These are phyloP conservation scores for Poecilobothrus nobilitatus DNA, from an alignment of 2,888 invertebrate genomes.

Conservation along the genomic window DNA sequence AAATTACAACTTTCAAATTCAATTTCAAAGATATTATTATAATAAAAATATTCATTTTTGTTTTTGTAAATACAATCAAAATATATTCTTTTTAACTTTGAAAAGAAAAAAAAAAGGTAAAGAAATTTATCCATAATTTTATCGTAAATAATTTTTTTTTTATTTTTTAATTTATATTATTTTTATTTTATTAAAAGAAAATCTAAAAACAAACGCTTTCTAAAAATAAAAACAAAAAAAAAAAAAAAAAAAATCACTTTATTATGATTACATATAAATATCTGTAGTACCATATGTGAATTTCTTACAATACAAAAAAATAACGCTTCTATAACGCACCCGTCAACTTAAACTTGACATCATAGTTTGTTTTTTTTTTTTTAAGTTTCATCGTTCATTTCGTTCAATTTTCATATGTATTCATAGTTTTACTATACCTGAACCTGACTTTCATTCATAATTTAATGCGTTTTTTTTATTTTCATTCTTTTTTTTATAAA, in stretches of 20 bases:
- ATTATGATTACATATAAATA: too few species aligned
- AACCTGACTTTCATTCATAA: constrained; percentile 3
- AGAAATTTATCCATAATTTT: neutral
- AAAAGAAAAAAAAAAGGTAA: too few species aligned
- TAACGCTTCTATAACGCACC: too few species aligned
- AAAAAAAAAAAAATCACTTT: neutral
- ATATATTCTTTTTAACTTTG: too few species aligned
- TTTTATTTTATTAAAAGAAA: too few species aligned
- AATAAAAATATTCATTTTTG: too few species aligned
- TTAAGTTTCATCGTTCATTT: neutral
- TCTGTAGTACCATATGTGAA: too few species aligned
- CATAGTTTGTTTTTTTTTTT: neutral
- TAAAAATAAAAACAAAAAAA: neutral
- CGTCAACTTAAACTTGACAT: neutral
- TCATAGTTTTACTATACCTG: neutral
- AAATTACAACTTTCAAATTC: too few species aligned
- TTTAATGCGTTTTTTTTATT: neutral
- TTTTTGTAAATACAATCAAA: too few species aligned
- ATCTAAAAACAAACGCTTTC: neutral
- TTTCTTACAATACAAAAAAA: too few species aligned
- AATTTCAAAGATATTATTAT: too few species aligned
- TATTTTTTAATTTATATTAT: too few species aligned
- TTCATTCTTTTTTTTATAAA: neutral
- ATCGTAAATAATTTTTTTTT: neutral
- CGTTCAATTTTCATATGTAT: neutral